phyloP scores from a whole-genome alignment of 2,113 vertebrate genomes.

The Onychorhynchus coronatus region DNA sequence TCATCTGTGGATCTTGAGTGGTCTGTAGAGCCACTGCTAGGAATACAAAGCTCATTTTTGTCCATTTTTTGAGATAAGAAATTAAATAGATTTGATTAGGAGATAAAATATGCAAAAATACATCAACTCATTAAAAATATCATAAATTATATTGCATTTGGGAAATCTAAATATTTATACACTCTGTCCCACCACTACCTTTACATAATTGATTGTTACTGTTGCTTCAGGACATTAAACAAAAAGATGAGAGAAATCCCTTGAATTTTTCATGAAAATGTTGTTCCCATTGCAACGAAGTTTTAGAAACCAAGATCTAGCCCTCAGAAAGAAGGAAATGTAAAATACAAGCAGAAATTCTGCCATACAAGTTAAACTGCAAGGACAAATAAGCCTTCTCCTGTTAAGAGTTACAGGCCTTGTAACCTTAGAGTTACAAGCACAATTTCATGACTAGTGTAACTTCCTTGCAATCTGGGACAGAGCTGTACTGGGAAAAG shows the following conservation, averaged over 20 bases:
- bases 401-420: neutral
- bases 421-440: neutral
- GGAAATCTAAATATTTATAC: neutral
- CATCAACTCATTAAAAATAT: neutral
- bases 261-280: neutral
- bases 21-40: conserved; percentile 4
- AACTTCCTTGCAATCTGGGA: neutral
- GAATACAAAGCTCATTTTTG: neutral
- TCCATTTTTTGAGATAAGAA: neutral
- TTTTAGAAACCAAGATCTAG: neutral
- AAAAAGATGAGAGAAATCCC: neutral
- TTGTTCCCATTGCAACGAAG: neutral
- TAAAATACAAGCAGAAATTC: neutral
- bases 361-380: neutral
- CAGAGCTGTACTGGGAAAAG: neutral
- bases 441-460: neutral
- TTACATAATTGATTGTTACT: neutral
- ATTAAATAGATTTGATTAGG: neutral
- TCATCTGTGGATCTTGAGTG: neutral
- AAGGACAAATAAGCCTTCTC: neutral
- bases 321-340: neutral
- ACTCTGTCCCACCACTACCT: neutral
- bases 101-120: neutral
- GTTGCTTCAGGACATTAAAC: neutral
- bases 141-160: neutral